phyloP scores from a whole-genome alignment of 2,113 vertebrate species.

The Axis porcinus region DNA sequence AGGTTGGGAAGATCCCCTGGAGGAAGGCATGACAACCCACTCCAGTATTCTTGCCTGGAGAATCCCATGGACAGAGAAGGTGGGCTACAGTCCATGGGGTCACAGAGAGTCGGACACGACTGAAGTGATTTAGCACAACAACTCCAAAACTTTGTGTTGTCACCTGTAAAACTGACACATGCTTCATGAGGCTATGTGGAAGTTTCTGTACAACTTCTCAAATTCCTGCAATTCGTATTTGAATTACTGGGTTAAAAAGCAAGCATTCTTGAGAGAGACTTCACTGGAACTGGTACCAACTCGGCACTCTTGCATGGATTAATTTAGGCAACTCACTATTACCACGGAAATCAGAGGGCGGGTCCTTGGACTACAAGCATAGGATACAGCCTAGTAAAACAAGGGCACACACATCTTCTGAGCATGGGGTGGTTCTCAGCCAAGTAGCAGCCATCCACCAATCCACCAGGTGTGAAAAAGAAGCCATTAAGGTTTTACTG shows the following conservation, averaged over 20 bases:
- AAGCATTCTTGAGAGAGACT: neutral
- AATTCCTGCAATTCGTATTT: neutral
- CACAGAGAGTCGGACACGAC: neutral
- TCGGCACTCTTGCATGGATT: neutral
- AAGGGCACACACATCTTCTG: too few species aligned
- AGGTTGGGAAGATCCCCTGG: neutral
- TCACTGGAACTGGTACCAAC: neutral
- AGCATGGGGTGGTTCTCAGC: neutral
- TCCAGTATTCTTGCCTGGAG: neutral
- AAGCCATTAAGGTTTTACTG: neutral
- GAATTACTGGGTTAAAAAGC: neutral
- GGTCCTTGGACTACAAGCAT: neutral
- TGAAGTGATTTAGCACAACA: neutral
- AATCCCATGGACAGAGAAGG: neutral
- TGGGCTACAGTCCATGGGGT: neutral
- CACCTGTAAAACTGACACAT: neutral
- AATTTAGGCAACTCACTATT: neutral
- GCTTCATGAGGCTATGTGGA: accelerated
- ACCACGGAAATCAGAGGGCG: neutral
- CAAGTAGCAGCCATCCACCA: neutral
- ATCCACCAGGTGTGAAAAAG: neutral
- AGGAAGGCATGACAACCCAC: neutral
- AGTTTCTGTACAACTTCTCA: neutral
- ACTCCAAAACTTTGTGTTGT: neutral
- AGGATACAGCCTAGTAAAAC: neutral